A percentile compares a stretch with the other conserved stretches of the same genome.
phyloP scores from a whole-genome alignment of 2,797 vertebrate species.

The Graptemys geographica region DNA sequence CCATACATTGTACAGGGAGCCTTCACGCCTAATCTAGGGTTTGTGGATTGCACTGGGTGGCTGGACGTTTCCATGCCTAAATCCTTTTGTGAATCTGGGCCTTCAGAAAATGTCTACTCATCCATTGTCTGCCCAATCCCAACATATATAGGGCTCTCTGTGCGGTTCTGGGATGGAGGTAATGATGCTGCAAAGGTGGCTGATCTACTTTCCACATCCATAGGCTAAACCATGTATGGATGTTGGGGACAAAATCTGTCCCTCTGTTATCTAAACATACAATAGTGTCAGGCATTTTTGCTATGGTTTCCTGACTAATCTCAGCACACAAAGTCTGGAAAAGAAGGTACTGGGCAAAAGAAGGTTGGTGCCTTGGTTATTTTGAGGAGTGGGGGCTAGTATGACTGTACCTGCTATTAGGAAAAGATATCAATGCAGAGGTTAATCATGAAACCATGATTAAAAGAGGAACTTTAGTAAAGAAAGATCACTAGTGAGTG shows the following conservation, averaged over 20 bases:
- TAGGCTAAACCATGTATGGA: background rate
- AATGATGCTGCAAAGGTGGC: background rate
- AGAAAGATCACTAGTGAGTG: background rate
- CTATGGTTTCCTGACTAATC: background rate
- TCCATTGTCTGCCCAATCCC: background rate
- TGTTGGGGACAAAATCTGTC: constrained; percentile 40
- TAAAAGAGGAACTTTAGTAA: background rate
- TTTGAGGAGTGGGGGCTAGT: background rate
- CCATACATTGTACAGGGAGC: no score
- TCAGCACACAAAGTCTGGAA: constrained; percentile 10
- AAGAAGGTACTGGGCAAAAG: constrained; percentile 7
- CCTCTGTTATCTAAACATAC: background rate
- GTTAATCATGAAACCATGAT: background rate
- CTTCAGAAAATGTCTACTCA: background rate
- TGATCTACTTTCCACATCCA: background rate
- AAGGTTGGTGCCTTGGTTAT: background rate
- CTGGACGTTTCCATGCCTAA: no score
- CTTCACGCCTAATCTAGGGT: no score
- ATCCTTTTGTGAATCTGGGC: background rate
- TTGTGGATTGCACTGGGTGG: no score
- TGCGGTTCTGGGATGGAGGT: constrained; percentile 2
- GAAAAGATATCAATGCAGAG: no score
- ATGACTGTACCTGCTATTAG: constrained; percentile 40
- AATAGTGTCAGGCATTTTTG: constrained; percentile 3
- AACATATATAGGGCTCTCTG: background rate